phyloP scores from a whole-genome alignment of 2,888 invertebrate species.

The Dione vanillae region DNA sequence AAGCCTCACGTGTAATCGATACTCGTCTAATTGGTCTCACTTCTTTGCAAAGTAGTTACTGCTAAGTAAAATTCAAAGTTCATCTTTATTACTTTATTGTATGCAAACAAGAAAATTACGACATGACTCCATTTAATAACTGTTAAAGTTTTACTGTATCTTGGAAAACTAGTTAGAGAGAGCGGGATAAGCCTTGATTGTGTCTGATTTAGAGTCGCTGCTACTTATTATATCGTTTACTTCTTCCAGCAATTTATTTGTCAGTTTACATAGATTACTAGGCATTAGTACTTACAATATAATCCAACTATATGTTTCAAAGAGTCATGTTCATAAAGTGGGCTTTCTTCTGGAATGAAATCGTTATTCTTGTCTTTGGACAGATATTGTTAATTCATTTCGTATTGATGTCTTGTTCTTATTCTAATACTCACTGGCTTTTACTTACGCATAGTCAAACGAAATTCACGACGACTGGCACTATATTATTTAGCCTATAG shows the following conservation, averaged over 20 bases:
- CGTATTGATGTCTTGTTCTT: neutral
- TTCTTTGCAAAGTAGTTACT: conserved; percentile 9
- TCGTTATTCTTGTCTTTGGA: conserved; percentile 3
- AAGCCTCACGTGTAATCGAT: conserved; percentile 6
- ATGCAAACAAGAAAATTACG: conserved; percentile 59
- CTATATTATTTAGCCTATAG: no score
- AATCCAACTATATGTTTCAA: conserved; percentile 15
- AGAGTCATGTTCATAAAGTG: conserved; percentile 12
- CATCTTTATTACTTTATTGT: conserved; percentile 55
- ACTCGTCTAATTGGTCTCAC: conserved; percentile 5
- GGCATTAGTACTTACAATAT: conserved; percentile 25
- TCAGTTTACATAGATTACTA: conserved; percentile 24
- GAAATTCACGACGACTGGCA: no score
- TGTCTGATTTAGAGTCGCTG: conserved; percentile 32
- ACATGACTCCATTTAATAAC: conserved; percentile 59
- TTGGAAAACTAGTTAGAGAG: conserved; percentile 40
- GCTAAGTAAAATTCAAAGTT: conserved; percentile 11
- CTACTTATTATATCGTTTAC: conserved; percentile 27
- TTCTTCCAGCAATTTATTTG: conserved; percentile 22
- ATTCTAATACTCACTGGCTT: neutral
- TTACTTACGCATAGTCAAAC: no score
- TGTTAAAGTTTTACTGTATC: conserved; percentile 46
- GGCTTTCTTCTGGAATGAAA: conserved; percentile 12
- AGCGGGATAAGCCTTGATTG: conserved; percentile 34
- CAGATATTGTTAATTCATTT: conserved; percentile 1